Conservation (phyloP, 2,888 invertebrate species). For the Ennomos fuscantarius region DNA sequence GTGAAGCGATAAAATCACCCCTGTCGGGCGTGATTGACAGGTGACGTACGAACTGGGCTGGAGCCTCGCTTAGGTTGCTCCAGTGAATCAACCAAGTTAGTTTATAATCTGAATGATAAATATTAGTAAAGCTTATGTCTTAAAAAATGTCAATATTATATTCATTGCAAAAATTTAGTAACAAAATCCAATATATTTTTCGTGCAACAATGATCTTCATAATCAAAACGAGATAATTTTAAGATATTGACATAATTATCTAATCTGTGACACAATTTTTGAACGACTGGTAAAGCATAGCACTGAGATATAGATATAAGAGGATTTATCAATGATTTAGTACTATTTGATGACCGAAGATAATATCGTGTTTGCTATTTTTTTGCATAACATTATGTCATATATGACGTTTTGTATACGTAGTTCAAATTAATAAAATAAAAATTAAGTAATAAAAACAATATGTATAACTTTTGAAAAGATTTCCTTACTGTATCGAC, state of each 20-base stretch:
- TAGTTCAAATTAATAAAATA: conserved; percentile 6
- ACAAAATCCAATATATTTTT: background rate
- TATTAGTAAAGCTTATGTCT: too few species aligned
- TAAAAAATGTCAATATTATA: background rate
- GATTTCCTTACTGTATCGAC: too few species aligned
- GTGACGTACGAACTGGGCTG: conserved; percentile 21
- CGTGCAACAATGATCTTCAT: background rate
- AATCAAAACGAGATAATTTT: conserved; percentile 7
- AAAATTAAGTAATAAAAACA: too few species aligned
- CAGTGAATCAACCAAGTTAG: conserved; percentile 21
- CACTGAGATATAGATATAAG: background rate
- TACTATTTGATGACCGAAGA: conserved; percentile 8
- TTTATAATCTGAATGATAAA: too few species aligned
- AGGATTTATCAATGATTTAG: conserved; percentile 16
- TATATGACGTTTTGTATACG: background rate
- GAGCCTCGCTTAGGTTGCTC: conserved; percentile 24
- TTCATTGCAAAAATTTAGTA: background rate
- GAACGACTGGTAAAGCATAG: conserved; percentile 5
- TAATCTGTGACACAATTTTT: conserved; percentile 4
- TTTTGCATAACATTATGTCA: conserved; percentile 1
- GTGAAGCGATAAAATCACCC: conserved; percentile 22
- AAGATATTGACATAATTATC: conserved; percentile 7
- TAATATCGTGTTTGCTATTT: conserved; percentile 1
- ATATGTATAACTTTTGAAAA: too few species aligned
- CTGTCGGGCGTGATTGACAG: conserved; percentile 22